phyloP scores from a whole-genome alignment of 2,888 invertebrate genomes.

The Cremastinae sp. region DNA sequence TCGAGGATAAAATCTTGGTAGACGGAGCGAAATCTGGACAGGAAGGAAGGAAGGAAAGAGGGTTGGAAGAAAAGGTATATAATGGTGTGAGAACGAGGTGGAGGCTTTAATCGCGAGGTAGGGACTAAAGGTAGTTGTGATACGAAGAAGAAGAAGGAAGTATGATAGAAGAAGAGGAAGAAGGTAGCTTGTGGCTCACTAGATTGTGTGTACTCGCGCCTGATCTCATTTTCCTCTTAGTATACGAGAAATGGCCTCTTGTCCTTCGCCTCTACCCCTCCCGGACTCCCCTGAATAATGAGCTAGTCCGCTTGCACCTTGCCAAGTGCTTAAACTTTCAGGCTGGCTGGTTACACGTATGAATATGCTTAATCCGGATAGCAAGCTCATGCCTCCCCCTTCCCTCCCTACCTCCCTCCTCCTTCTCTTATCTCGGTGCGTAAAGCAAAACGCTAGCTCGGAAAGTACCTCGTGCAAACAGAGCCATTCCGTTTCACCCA shows the following conservation, averaged over 20 bases:
- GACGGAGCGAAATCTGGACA: constrained; percentile 36
- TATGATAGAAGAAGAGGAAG: constrained; percentile 11
- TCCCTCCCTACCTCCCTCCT: background rate
- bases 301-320: constrained; percentile 58
- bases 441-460: constrained; percentile 55
- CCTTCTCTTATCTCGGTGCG: constrained; percentile 58
- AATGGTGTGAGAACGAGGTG: constrained; percentile 26
- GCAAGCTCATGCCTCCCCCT: constrained; percentile 32
- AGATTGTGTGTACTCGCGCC: constrained; percentile 49
- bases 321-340: constrained; percentile 59
- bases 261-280: background rate
- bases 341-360: constrained; percentile 58
- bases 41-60: constrained; percentile 9
- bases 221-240: constrained; percentile 56
- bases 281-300: constrained; percentile 46
- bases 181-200: constrained; percentile 26
- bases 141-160: background rate
- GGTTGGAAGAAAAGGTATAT: background rate
- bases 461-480: constrained; percentile 52
- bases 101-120: constrained; percentile 12
- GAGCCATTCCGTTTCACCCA: constrained; percentile 28
- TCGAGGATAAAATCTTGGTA: constrained; percentile 15
- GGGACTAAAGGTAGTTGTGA: no score
- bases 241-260: constrained; percentile 48
- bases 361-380: constrained; percentile 60